phyloP scores from a whole-genome alignment of 1,140 invertebrate genomes.

The Hylaeus anthracinus region DNA sequence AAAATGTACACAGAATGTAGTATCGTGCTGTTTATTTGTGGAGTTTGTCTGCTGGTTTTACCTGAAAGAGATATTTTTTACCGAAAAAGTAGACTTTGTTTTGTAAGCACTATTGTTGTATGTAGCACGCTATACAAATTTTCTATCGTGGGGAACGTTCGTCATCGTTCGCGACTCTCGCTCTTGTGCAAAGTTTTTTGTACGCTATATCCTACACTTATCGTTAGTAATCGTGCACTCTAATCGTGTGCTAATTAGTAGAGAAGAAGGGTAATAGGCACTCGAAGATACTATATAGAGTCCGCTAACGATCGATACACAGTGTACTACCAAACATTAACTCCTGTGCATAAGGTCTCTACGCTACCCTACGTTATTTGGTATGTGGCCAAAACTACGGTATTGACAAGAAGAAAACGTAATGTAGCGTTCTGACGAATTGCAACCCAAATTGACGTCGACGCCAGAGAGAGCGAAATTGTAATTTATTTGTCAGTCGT shows the following conservation, averaged over 20 bases:
- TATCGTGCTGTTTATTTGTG: neutral
- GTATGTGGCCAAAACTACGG: constrained; percentile 17
- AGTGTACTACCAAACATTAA: constrained; percentile 18
- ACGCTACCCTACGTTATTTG: constrained; percentile 23
- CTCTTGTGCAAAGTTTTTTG: neutral
- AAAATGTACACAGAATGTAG: neutral
- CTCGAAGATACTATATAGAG: constrained; percentile 15
- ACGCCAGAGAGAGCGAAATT: constrained; percentile 35
- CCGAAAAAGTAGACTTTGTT: too few relatives aligned
- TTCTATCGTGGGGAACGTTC: too few relatives aligned
- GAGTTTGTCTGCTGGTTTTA: neutral
- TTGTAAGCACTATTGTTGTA: too few relatives aligned
- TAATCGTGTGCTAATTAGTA: constrained; percentile 17
- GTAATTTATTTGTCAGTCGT: too few relatives aligned
- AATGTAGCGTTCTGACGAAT: neutral
- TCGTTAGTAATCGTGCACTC: constrained; percentile 31
- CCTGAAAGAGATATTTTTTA: neutral
- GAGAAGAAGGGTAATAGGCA: neutral
- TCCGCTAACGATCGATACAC: constrained; percentile 20
- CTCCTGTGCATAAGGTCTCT: constrained; percentile 51
- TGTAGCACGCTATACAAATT: too few relatives aligned
- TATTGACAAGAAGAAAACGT: constrained; percentile 45
- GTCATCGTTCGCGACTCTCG: neutral
- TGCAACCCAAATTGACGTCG: neutral
- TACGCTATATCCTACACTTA: neutral